A percentile compares a stretch with the other conserved stretches of the same genome.
phyloP scores from a whole-genome alignment of 2,888 invertebrate genomes.

The Glyphotaelius pellucidus region DNA sequence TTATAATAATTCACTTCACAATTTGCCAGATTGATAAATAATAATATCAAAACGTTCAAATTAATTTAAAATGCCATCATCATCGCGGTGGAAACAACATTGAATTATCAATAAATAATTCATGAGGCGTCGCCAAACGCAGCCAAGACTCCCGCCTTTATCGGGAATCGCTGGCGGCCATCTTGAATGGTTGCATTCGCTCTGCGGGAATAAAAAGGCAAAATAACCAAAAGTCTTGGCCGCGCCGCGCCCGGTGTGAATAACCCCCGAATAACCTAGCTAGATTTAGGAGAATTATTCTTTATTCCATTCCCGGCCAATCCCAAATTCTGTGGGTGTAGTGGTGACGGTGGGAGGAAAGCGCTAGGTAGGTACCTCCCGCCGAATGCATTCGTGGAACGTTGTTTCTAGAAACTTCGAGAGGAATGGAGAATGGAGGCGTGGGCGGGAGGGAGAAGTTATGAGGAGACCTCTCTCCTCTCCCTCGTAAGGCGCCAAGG shows the following conservation, averaged over 20 bases:
- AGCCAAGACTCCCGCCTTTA: slow-evolving; percentile 38
- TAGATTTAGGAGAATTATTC: not conserved
- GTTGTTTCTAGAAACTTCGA: slow-evolving; percentile 19
- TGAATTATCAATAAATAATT: slow-evolving; percentile 9
- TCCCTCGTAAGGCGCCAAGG: slow-evolving; percentile 43
- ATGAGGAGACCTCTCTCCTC: slow-evolving; percentile 37
- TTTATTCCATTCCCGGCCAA: slow-evolving; percentile 61
- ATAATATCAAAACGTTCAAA: too few relatives aligned
- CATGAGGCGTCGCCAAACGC: slow-evolving; percentile 28
- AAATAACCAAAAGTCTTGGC: slow-evolving; percentile 20
- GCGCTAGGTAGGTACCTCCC: not conserved
- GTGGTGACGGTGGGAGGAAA: slow-evolving; percentile 8
- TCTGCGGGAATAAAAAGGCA: slow-evolving; percentile 16
- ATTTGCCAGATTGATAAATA: too few relatives aligned
- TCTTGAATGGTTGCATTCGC: slow-evolving; percentile 38
- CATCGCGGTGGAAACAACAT: slow-evolving; percentile 22
- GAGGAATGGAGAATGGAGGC: slow-evolving; percentile 3
- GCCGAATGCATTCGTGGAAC: slow-evolving; percentile 40
- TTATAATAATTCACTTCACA: too few relatives aligned
- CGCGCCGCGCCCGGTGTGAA: slow-evolving; percentile 57
- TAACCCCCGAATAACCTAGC: slow-evolving; percentile 57
- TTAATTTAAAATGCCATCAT: not conserved
- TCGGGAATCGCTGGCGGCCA: slow-evolving; percentile 43
- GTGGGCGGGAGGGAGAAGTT: slow-evolving; percentile 36
- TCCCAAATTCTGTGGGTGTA: slow-evolving; percentile 48